These are phyloP conservation scores for Melospiza melodia DNA, from an alignment of 2,113 vertebrate genomes.

Conservation along the genomic window DNA sequence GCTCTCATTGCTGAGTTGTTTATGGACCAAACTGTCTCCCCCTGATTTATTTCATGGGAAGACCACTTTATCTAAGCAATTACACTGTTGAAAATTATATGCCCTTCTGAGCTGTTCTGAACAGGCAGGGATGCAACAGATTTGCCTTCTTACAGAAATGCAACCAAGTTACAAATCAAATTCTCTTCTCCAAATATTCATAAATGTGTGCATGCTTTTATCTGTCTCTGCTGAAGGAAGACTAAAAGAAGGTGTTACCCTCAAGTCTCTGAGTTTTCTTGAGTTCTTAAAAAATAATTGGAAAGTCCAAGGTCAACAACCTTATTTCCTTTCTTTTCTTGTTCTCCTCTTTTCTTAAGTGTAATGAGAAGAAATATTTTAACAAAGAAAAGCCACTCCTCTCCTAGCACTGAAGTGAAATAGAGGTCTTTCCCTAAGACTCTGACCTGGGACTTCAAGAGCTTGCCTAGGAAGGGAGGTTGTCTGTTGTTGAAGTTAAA, in stretches of 20 bases:
- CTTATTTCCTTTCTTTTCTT: not conserved
- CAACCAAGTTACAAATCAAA: not conserved
- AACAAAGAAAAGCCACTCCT: not conserved
- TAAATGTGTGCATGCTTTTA: not conserved
- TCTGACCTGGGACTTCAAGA: not conserved
- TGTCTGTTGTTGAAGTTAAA: not conserved
- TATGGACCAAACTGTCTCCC: not conserved
- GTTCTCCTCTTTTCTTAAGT: not conserved
- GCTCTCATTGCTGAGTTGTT: not conserved
- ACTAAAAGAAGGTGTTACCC: not conserved
- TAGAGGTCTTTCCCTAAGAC: not conserved
- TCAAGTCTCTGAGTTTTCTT: not conserved
- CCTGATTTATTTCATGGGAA: not conserved
- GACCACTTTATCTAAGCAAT: not conserved
- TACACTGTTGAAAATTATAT: not conserved
- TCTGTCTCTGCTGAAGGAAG: not conserved
- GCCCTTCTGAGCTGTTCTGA: not conserved
- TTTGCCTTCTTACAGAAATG: not conserved
- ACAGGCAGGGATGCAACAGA: not conserved
- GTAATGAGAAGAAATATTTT: not conserved
- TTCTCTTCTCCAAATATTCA: not conserved
- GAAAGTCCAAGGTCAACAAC: not conserved
- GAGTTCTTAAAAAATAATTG: slow-evolving; percentile 1
- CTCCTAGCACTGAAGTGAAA: not conserved
- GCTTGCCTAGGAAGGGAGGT: not conserved